Evolutionary conservation across 2,797 vertebrate genomes (phyloP).

Genomic region (Pseudomugil tenellus): DNA sequence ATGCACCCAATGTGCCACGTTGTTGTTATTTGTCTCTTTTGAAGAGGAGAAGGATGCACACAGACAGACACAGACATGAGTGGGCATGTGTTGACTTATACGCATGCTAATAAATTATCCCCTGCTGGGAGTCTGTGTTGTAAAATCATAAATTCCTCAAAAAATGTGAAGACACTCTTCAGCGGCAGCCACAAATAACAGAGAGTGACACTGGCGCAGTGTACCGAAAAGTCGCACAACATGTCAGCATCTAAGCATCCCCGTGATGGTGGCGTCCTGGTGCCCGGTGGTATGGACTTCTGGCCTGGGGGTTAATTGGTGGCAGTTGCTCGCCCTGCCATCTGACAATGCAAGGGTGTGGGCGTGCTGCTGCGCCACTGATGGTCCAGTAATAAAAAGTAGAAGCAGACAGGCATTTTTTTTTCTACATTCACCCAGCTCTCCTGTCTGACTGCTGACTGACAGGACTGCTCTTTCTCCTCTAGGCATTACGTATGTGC

Average conservation of each 20-base stretch:
- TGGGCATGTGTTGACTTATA: slow-evolving; percentile 38
- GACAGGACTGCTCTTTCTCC: slow-evolving; percentile 67
- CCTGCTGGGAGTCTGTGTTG: slow-evolving; percentile 27
- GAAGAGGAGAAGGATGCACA: slow-evolving; percentile 48
- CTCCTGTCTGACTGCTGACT: slow-evolving; percentile 54
- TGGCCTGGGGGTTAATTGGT: slow-evolving; percentile 74
- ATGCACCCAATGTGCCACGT: slow-evolving; percentile 61
- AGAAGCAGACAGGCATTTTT: slow-evolving; percentile 48
- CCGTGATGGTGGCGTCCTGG: slow-evolving; percentile 35
- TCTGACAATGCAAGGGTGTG: slow-evolving; percentile 61
- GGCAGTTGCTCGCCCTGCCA: slow-evolving; percentile 50
- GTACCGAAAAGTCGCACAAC: slow-evolving; percentile 33
- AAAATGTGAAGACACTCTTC: slow-evolving; percentile 57
- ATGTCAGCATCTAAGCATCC: slow-evolving; percentile 35
- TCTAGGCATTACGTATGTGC: slow-evolving; percentile 24
- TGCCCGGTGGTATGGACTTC: slow-evolving; percentile 42
- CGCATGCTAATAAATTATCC: slow-evolving; percentile 48
- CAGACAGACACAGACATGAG: slow-evolving; percentile 17
- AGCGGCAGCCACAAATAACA: slow-evolving; percentile 35
- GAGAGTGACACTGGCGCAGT: slow-evolving; percentile 9
- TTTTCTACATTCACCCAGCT: slow-evolving; percentile 23
- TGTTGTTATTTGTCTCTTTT: slow-evolving; percentile 66
- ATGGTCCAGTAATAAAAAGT: slow-evolving; percentile 63
- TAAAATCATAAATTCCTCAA: slow-evolving; percentile 46
- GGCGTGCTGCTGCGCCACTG: slow-evolving; percentile 62